Evolutionary conservation across 1,140 invertebrate species (phyloP).

Genomic region (Druon quercuslanigerum): DNA sequence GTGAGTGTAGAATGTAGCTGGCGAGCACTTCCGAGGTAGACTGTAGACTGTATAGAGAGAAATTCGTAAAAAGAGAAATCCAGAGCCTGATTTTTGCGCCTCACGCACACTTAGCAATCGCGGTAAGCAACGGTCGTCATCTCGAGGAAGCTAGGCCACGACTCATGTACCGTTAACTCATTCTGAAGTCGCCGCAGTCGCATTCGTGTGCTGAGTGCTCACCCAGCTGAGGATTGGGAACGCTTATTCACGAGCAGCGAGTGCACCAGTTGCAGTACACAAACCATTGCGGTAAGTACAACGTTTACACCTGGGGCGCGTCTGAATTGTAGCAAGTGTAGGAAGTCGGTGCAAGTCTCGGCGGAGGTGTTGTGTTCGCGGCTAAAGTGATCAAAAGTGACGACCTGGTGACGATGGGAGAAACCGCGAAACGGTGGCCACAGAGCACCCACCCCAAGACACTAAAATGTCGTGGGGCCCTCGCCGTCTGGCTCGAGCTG

Average conservation of each 20-base stretch:
- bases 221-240: slow-evolving; percentile 55
- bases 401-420: slow-evolving; percentile 36
- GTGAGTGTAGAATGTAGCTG: slow-evolving; percentile 9
- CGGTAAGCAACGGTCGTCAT: too few relatives aligned
- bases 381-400: not conserved
- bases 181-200: too few relatives aligned
- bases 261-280: slow-evolving; percentile 51
- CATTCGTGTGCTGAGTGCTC: not conserved
- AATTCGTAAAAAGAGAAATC: too few relatives aligned
- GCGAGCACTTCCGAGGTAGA: too few relatives aligned
- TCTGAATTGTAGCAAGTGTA: not conserved
- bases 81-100: too few relatives aligned
- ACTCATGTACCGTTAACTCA: too few relatives aligned
- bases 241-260: slow-evolving; percentile 43
- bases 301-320: not conserved
- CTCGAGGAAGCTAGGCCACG: too few relatives aligned
- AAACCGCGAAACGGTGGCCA: slow-evolving; percentile 66
- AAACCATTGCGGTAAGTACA: slow-evolving; percentile 33
- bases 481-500: slow-evolving; percentile 71
- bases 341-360: not conserved
- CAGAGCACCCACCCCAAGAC: slow-evolving; percentile 74
- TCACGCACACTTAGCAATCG: too few relatives aligned
- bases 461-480: slow-evolving; percentile 75
- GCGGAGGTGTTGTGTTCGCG: not conserved
- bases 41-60: too few relatives aligned